Evolutionary conservation across 2,113 vertebrate species (phyloP), one percentile per base, ranked within the genome.

Genomic region (Tyto alba): DNA sequence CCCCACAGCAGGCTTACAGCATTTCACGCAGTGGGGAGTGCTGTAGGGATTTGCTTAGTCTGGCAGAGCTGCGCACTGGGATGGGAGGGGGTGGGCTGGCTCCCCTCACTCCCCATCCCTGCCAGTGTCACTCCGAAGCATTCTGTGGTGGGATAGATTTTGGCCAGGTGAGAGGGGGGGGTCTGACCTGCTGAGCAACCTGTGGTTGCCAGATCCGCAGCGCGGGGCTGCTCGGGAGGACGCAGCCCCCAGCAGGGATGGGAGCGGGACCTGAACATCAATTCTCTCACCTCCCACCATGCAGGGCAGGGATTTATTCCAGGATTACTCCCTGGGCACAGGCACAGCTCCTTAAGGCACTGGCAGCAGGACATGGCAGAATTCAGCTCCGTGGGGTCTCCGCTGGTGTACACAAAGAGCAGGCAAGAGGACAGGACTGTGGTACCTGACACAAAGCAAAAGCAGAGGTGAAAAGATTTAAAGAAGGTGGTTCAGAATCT

Each of bases 131-230:
- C 41, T n/a, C 36, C 1, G 5, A 32, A 80, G 30, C 11, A 10
- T 36, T 77, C 55, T 38, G 23, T 13, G 30, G 59, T 36, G 41
- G 25, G 13, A 29, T 5, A 17, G 14, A 38, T 81, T 68, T 53
- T 2, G 2, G 53, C 23, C 43, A 26, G 19, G 29, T 15, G 21
- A 73, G 43, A 68, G 43, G 10, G 9, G 10, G 9, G 22, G 12
- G 4, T 19, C 48, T 26, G 55, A 38, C 16, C 20, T 57, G 5
- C 30, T 11, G 34, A 63, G 48, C 0, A 0, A 47, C 63, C 14
- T 15, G n/a, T 12, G 13, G 5, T 8, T 41, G 25, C 14, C 84
- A 41, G 16, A 45, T 22, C 21, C 26, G 23, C 36, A 41, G 57
- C 32, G n/a, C 0, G 0, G 47, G 38, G 34, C 52, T 80, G 38